Evolutionary conservation across 2,797 vertebrate species (phyloP).

Genomic region (Naso thynnoides): DNA sequence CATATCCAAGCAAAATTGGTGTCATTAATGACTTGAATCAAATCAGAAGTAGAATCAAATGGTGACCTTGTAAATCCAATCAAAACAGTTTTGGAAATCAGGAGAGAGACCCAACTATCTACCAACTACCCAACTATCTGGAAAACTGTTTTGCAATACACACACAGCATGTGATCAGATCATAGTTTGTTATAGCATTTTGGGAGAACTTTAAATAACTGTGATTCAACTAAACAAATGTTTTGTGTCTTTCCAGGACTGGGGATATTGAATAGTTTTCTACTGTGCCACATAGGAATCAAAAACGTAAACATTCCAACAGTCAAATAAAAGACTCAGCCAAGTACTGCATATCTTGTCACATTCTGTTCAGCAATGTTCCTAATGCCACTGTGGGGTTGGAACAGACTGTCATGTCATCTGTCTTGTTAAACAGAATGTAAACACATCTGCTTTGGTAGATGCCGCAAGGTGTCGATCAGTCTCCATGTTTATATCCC

Average conservation of each 20-base stretch:
- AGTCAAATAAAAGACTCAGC: too few relatives aligned
- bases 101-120: too few relatives aligned
- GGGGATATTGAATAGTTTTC: background rate
- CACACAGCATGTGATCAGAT: background rate
- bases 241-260: too few relatives aligned
- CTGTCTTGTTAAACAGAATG: background rate
- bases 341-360: background rate
- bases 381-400: background rate
- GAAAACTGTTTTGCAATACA: too few relatives aligned
- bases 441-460: slow-evolving; percentile 5
- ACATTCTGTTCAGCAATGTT: background rate
- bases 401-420: slow-evolving; percentile 1
- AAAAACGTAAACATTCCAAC: background rate
- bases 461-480: background rate
- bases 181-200: background rate
- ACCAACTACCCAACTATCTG: too few relatives aligned
- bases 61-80: too few relatives aligned
- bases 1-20: too few relatives aligned
- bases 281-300: background rate
- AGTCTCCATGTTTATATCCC: background rate
- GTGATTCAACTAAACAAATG: too few relatives aligned
- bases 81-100: too few relatives aligned
- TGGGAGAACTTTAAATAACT: too few relatives aligned
- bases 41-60: too few relatives aligned
- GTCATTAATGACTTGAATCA: too few relatives aligned